Percentiles rank a stretch among this genome's conserved stretches.
phyloP scores from a whole-genome alignment of 2,888 invertebrate genomes.

The Gymnoscelis rufifasciata region DNA sequence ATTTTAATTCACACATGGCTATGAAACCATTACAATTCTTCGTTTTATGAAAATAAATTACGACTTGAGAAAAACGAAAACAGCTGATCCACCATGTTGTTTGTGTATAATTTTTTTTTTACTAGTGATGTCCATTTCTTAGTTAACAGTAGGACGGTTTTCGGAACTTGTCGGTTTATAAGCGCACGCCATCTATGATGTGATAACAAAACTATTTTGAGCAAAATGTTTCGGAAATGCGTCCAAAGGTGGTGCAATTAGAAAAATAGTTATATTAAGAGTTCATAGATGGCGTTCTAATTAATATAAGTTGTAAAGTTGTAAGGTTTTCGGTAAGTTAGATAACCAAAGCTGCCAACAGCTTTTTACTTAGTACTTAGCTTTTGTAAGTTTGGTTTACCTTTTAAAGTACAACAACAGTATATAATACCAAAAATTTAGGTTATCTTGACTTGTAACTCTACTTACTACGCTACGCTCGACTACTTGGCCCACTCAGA shows the following conservation, averaged over 20 bases:
- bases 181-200: conserved; percentile 1
- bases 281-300: conserved; percentile 1
- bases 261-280: not conserved
- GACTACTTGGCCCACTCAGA: no score
- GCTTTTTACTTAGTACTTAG: no score
- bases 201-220: not conserved
- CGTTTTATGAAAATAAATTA: conserved; percentile 68
- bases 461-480: no score
- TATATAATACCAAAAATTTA: no score
- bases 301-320: not conserved
- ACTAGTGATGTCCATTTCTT: conserved; percentile 3
- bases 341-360: no score
- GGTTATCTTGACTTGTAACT: no score
- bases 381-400: no score
- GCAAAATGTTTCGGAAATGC: no score
- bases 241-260: conserved; percentile 1
- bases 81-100: conserved; percentile 83
- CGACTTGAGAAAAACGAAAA: conserved; percentile 67
- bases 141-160: conserved; percentile 7
- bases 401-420: no score
- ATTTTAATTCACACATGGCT: conserved; percentile 82
- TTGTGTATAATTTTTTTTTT: conserved; percentile 72
- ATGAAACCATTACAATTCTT: conserved; percentile 72
- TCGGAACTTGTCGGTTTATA: not conserved
- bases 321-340: no score